Percentiles rank a stretch among this genome's conserved stretches.
These are phyloP conservation scores for Polyploca ridens DNA, from an alignment of 2,888 invertebrate species.

Conservation along the genomic window DNA sequence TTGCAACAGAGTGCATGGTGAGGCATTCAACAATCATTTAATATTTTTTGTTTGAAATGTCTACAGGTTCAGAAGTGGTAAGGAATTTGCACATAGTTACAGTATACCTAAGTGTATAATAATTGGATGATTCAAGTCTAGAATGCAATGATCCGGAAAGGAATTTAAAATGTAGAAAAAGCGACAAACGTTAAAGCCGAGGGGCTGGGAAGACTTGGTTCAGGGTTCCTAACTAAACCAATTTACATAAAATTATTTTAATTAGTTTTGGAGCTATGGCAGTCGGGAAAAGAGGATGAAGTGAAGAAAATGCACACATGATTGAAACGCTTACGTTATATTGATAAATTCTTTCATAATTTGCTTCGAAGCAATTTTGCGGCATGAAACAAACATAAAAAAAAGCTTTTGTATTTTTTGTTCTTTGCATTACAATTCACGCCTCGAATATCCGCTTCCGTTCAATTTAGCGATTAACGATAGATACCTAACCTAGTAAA, in stretches of 20 bases:
- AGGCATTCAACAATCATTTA: constrained; percentile 8
- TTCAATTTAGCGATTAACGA: constrained; percentile 37
- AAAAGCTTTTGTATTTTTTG: neutral
- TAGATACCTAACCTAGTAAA: neutral
- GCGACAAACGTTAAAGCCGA: neutral
- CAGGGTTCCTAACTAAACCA: neutral
- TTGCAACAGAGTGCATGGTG: constrained; percentile 31
- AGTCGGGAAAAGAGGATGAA: neutral
- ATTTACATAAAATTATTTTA: no score
- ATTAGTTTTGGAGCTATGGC: no score
- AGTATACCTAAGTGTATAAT: no score
- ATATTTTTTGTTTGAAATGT: neutral
- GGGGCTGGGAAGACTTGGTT: neutral
- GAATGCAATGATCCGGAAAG: neutral
- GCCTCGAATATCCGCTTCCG: constrained; percentile 54
- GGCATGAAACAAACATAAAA: no score
- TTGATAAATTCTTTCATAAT: neutral
- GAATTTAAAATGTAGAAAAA: neutral
- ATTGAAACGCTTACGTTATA: neutral
- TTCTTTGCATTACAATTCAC: neutral
- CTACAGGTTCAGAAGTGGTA: neutral
- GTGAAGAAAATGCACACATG: neutral
- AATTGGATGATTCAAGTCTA: neutral
- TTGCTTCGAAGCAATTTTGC: neutral
- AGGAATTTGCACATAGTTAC: neutral